A percentile compares a stretch with the other conserved stretches of the same genome.
phyloP scores from a whole-genome alignment of 2,797 vertebrate genomes.

The Parauchenoglanis ngamensis region DNA sequence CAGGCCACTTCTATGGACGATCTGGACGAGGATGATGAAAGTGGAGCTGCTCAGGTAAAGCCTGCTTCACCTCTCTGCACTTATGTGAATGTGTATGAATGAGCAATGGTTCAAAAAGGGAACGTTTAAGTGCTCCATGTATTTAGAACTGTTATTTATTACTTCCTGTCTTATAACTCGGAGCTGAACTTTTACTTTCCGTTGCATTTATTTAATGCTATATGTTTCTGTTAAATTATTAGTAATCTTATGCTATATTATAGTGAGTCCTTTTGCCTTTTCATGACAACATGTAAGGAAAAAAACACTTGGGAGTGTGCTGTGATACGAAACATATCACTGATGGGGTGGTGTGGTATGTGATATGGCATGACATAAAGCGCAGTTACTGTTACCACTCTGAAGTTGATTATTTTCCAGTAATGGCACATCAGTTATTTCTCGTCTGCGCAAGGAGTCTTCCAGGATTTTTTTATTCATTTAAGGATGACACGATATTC shows the following conservation, averaged over 20 bases:
- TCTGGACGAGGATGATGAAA: conserved; percentile 94
- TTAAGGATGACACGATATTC: not conserved
- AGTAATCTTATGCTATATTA: not conserved
- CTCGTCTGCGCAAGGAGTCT: not conserved
- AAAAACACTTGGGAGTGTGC: not conserved
- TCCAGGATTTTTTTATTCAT: not conserved
- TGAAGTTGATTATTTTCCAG: not conserved
- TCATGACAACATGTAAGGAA: not conserved
- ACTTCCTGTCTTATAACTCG: not conserved
- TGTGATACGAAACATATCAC: not conserved
- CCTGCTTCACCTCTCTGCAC: not conserved
- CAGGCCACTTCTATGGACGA: conserved; percentile 93
- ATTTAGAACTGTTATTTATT: not conserved
- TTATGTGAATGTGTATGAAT: not conserved
- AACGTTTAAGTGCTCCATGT: not conserved
- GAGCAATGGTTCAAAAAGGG: not conserved
- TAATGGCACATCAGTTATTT: not conserved
- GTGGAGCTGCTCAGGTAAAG: conserved; percentile 82
- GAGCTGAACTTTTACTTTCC: not conserved
- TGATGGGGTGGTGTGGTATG: not conserved
- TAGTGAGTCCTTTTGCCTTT: not conserved
- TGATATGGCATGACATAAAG: not conserved
- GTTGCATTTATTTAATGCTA: not conserved
- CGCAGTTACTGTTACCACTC: not conserved
- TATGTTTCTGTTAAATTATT: not conserved